Base-by-base conservation (phyloP, 2,113 vertebrate genomes). In the Empidonax traillii region DNA sequence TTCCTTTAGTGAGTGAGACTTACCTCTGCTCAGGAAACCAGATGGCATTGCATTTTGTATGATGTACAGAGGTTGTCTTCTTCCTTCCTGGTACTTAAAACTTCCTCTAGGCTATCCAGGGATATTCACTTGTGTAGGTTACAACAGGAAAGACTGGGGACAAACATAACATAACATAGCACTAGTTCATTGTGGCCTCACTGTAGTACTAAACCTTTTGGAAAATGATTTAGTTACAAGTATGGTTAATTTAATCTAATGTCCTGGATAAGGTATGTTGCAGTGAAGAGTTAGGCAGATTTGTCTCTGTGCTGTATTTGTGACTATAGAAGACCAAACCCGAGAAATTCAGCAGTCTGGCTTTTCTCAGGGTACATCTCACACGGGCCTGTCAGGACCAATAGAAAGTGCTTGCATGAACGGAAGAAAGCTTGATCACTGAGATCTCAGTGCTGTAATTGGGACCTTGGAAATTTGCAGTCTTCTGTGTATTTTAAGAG, bases 221-320 rank as follows among this genome's bases (percentile, higher is more conserved):
- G 44, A 94, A 72, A 86, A 55, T 33, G 0, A 35, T 63, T 75
- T 88, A 33, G 8, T 79, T 68, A 56, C 15, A 52, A 12, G 13
- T 56, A 30, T 0, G 3, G 27, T 43, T 91, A 73, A 39, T 59
- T 76, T 55, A 75, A 63, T 46, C 22, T 76, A 71, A 49, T 0
- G 3, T 8, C 0, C 0, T 51, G 24, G 4, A 17, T 65, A 72
- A 83, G 2, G 14, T 55, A 37, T 9, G 6, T 23, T 33, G 20
- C 25, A 61, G 30, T 30, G 35, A 86, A 56, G 68, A 65, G 33
- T 63, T 46, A n/a, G 46, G 35, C 14, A 74, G 20, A 31, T 86
- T 63, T 84, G 47, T 72, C 52, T 79, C 28, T 6, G 2, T 94
- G 52, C 27, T 77, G 41, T 41, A 25, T 66, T 74, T 87, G 53